Evolutionary conservation across 2,888 invertebrate genomes (phyloP), one percentile per base, ranked within the genome.

Genomic region (Netelia melanura): DNA sequence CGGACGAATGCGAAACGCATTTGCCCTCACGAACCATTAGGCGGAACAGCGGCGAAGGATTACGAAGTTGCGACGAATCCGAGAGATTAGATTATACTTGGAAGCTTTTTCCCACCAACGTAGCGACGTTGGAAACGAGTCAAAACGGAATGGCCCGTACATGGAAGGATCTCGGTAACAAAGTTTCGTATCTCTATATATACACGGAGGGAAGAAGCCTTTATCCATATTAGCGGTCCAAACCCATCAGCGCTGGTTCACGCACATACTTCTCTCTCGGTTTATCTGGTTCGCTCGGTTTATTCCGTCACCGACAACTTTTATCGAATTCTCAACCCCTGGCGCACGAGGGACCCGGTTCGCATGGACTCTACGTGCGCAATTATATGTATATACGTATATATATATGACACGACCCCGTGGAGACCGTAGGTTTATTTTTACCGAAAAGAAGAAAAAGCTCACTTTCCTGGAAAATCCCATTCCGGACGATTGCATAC

Each of bases 391-490:
- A 38, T 38, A 38, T 38, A 38, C 6, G 6, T 38, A 38, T 38
- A 10, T 14, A n/a, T 23, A 10, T 14, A n/a, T 23, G 54, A 25
- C 2, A 25, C 23, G 3, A 54, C 17, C 52, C 64, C 23, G 52
- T 21, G 14, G 10, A 62, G 25, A 44, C 11, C 43, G 48, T 14
- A n/a, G 30, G 67, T 58, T 84, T 84, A 84, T 84, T 84, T 84
- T 84, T 84, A 81, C 71, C 81, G 77, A 65, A 62, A 61, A 52
- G 54, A 21, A 23, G 2, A 75, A 77, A 84, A 84, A 76, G 61
- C 61, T 77, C 71, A 77, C 81, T 81, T 81, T 77, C 76, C 84
- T 43, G 81, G 81, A 81, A 81, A 84, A 84, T 81, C 61, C 43
- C 54, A 44, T 81, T 21, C 67, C 76, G 72, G 30, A 72, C 76